Base-by-base conservation (phyloP, 2,113 vertebrate genomes). In the Trichomycterus rosablanca region DNA sequence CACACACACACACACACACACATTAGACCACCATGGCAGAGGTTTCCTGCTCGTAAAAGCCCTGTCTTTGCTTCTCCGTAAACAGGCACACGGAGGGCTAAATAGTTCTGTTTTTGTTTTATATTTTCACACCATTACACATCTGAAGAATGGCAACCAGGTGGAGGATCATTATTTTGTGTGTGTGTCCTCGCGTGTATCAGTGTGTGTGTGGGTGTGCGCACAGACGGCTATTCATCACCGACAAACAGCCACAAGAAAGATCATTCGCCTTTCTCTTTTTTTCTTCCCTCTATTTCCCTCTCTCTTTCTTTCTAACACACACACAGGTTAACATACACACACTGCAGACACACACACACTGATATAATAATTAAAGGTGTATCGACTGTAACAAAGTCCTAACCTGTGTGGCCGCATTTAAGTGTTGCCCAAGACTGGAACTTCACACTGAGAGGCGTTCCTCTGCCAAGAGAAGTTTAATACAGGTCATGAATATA, bases 331-430 rank as follows among this genome's bases (percentile, higher is more conserved):
- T 16, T 4, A 28, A 15, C 40, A 34, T 61, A 22, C 24, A 44
- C 49, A 55, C 63, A 53, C 39, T 61, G 19, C 24, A 44, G 43
- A 55, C 63, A 53, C 39, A 58, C 48, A 59, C 39, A 67, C 45
- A 50, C 12, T 77, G 65, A 63, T 74, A 74, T 80, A 73, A 76
- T 77, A n/a, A n/a, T n/a, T n/a, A n/a, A n/a, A n/a, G n/a, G n/a
- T n/a, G n/a, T n/a, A 71, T 61, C 56, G 67, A 44, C 62, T 60
- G 75, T 79, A 78, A 77, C 71, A 65, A 73, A 53, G 57, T 20
- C 28, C 60, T 68, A 67, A 70, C 59, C n/a, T 57, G 71, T 63
- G 53, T 58, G 66, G 72, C 63, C 75, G 67, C 58, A 52, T 75
- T 67, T 69, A 72, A 73, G 37, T 37, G 28, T 55, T 23, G 53